Base-by-base conservation (phyloP, 2,113 vertebrate species). In the Dunckerocampus dactyliophorus region DNA sequence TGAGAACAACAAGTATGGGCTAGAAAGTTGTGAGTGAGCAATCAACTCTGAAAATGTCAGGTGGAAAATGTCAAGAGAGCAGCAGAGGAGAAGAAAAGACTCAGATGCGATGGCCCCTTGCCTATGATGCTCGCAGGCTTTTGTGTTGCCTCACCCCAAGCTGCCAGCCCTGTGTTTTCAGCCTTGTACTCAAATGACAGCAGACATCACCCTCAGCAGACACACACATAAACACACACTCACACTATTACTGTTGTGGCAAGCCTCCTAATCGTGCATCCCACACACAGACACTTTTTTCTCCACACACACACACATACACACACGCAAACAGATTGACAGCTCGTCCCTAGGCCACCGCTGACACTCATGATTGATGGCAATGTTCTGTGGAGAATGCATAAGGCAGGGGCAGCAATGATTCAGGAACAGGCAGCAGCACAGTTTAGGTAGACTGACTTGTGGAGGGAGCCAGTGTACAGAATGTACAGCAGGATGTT, bases 321-420 rank as follows among this genome's bases (percentile, higher is more conserved):
- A 52, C 22, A 24, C 50, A 51, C 55, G 65, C 80, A 56, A 47
- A 8, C 49, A 85, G 82, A 85, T 82, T 85, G 82, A 88, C 87
- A 85, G 83, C 74, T 63, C 72, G 82, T 86, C 84, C 81, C 82
- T 72, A 65, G 82, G 81, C 82, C 78, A 76, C 71, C 59, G 75
- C 80, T 73, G 84, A 80, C 70, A 83, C 69, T 73, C 75, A 74
- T 88, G 85, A 88, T 88, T 87, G 87, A 88, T 87, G 82, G 87
- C 76, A 74, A 82, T 73, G 76, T 81, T 85, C 82, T 70, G 58
- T 67, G 75, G 80, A 86, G 85, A 87, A 87, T 77, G 85, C 80
- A 81, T 72, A 65, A 85, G 76, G 75, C 75, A 74, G 78, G 69
- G 78, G 34, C 66, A 63, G 69, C 73, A 53, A 85, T 71, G 76